phyloP scores from a whole-genome alignment of 2,888 invertebrate genomes.

The Atethmia centrago region DNA sequence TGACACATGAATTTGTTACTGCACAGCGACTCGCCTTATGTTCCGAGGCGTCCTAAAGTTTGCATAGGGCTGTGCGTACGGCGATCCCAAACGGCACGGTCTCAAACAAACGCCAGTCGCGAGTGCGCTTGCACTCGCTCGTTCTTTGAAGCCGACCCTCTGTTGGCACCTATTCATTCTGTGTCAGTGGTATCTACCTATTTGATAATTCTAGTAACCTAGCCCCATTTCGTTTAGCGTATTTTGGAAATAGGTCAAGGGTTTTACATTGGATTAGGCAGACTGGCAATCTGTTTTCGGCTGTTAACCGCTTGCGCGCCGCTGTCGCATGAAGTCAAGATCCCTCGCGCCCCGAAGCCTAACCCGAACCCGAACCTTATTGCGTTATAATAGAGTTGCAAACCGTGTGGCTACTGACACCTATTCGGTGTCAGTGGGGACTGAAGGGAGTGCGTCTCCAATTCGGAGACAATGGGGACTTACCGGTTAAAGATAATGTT shows the following conservation, averaged over 20 bases:
- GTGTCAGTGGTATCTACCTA: not conserved
- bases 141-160: not conserved
- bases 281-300: constrained; percentile 23
- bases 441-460: too few relatives aligned
- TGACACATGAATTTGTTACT: too few relatives aligned
- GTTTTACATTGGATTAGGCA: constrained; percentile 11
- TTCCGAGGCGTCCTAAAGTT: too few relatives aligned
- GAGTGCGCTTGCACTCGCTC: not conserved
- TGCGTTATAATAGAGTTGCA: too few relatives aligned
- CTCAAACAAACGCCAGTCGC: not conserved
- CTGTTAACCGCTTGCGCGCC: too few relatives aligned
- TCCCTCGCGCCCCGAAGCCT: too few relatives aligned
- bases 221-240: constrained; percentile 18
- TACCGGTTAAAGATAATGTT: not conserved
- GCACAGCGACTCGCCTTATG: too few relatives aligned
- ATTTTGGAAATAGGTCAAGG: constrained; percentile 22
- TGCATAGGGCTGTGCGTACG: not conserved
- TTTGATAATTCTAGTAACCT: constrained; percentile 24
- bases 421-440: too few relatives aligned
- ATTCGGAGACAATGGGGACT: too few relatives aligned
- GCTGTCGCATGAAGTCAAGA: too few relatives aligned
- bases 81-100: not conserved
- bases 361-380: too few relatives aligned
- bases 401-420: too few relatives aligned
- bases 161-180: constrained; percentile 1